A percentile compares a stretch with the other conserved stretches of the same genome.
Conservation (phyloP, 1,140 invertebrate species). For the Globodera rostochiensis region DNA sequence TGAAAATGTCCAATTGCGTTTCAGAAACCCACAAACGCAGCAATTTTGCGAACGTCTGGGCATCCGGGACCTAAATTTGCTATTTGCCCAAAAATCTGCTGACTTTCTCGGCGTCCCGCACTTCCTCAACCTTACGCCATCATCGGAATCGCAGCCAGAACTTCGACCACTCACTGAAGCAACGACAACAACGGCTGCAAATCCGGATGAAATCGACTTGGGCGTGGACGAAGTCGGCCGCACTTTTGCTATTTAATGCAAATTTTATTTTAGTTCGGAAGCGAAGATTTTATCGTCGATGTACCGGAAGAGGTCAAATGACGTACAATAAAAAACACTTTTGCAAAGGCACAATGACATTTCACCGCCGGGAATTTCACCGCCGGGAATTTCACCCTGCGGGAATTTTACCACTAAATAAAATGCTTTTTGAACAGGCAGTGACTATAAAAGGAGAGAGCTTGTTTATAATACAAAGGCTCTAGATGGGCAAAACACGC, state of each 20-base stretch:
- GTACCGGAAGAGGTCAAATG: background rate
- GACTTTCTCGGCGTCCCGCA: constrained; percentile 55
- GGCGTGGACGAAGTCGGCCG: constrained; percentile 24
- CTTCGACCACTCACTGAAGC: background rate
- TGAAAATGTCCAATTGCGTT: constrained; percentile 63
- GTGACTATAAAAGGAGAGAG: no score
- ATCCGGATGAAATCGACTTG: constrained; percentile 41
- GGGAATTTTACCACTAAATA: no score
- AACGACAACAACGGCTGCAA: background rate
- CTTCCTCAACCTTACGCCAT: constrained; percentile 20
- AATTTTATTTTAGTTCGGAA: constrained; percentile 32
- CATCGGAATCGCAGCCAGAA: background rate
- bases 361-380: no score
- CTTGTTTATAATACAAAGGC: no score
- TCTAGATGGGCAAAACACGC: no score
- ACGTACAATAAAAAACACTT: no score
- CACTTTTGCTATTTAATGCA: constrained; percentile 16
- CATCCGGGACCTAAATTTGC: constrained; percentile 76
- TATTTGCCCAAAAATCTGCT: constrained; percentile 53
- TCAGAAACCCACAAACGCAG: constrained; percentile 80
- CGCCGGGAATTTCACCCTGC: no score
- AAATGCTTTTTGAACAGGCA: no score
- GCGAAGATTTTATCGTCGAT: constrained; percentile 34
- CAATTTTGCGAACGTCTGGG: constrained; percentile 79
- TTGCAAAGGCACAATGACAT: no score